A percentile compares a stretch with the other conserved stretches of the same genome.
Conservation (phyloP, 2,113 vertebrate genomes). For the Eurypyga helias region DNA sequence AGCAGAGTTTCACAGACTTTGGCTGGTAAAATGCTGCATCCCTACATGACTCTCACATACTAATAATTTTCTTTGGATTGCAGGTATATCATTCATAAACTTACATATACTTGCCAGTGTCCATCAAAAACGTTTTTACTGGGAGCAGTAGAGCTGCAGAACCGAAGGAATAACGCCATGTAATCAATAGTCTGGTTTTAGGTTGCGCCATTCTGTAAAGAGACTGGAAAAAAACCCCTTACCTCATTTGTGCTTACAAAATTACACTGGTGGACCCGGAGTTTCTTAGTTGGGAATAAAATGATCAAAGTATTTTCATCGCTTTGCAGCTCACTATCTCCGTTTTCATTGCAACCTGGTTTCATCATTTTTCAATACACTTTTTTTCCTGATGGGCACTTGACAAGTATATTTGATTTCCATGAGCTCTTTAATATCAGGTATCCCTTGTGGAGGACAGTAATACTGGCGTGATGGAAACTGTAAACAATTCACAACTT, state of each 20-base stretch:
- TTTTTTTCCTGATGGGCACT: background rate
- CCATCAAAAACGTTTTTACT: background rate
- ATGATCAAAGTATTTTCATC: background rate
- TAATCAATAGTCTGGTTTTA: background rate
- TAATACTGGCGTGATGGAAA: background rate
- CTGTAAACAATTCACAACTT: background rate
- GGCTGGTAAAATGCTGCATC: background rate
- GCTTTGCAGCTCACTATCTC: background rate
- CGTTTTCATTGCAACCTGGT: background rate
- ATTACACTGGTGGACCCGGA: background rate
- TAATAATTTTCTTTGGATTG: background rate
- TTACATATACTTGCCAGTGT: slow-evolving; percentile 5
- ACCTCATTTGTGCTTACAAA: background rate
- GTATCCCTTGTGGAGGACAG: background rate
- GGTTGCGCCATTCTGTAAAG: background rate
- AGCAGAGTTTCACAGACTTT: background rate
- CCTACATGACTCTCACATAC: background rate
- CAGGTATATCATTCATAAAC: background rate
- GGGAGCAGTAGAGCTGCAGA: background rate
- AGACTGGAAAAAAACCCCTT: background rate
- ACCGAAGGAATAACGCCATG: background rate
- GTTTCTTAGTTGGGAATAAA: background rate
- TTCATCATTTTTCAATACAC: background rate
- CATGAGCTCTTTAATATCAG: background rate
- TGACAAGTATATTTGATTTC: slow-evolving; percentile 14